Evolutionary conservation across 2,888 invertebrate genomes (phyloP).

Genomic region (Punctoribates punctum): DNA sequence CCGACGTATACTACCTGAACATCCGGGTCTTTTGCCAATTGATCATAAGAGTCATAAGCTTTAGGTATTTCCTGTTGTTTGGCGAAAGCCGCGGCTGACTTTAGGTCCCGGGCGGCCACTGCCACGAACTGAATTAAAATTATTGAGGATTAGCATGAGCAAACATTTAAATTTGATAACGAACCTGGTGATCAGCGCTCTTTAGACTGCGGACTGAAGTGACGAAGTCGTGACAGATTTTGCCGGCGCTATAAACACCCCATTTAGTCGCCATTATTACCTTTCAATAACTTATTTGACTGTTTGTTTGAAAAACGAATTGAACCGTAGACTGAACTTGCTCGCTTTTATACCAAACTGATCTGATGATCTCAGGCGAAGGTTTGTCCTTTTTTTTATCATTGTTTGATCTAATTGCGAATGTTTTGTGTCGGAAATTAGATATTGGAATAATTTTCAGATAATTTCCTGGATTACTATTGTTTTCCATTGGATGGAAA

Average conservation of each 20-base stretch:
- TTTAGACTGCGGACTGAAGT: slow-evolving; percentile 66
- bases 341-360: too few relatives aligned
- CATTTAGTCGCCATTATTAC: slow-evolving; percentile 56
- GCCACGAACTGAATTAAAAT: slow-evolving; percentile 60
- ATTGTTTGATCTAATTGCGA: too few relatives aligned
- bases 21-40: slow-evolving; percentile 67
- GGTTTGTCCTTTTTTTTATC: too few relatives aligned
- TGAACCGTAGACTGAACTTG: too few relatives aligned
- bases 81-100: slow-evolving; percentile 73
- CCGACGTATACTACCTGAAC: slow-evolving; percentile 86
- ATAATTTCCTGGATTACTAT: too few relatives aligned
- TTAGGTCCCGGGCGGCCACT: slow-evolving; percentile 70
- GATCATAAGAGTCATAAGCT: slow-evolving; percentile 71
- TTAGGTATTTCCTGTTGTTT: slow-evolving; percentile 66
- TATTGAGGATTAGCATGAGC: not conserved
- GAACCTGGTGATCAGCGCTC: slow-evolving; percentile 46
- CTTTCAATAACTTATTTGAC: too few relatives aligned
- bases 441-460: too few relatives aligned
- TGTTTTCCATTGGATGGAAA: too few relatives aligned
- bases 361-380: too few relatives aligned
- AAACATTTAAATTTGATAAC: not conserved
- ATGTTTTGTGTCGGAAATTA: too few relatives aligned
- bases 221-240: slow-evolving; percentile 80
- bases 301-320: too few relatives aligned
- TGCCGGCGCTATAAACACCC: slow-evolving; percentile 81